Percentiles rank a stretch among this genome's conserved stretches.
These are phyloP conservation scores for Camponotus fellah DNA, from an alignment of 2,888 invertebrate species.

Conservation along the genomic window DNA sequence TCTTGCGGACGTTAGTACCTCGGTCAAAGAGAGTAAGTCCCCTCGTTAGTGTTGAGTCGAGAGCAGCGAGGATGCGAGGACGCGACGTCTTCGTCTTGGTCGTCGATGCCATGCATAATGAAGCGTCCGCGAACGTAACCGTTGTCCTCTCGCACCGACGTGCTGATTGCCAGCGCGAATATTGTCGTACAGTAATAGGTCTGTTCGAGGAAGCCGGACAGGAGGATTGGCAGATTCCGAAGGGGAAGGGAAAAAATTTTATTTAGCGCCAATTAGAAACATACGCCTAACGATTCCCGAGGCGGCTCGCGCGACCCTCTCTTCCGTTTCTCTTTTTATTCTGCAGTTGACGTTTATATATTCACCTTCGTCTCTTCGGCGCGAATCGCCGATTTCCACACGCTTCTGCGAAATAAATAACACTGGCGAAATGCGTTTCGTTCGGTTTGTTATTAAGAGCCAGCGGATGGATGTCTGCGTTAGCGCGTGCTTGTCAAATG, in stretches of 20 bases:
- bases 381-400: constrained; percentile 55
- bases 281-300: constrained; percentile 67
- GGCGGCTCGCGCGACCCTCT: constrained; percentile 55
- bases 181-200: constrained; percentile 79
- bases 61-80: constrained; percentile 16
- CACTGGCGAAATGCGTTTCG: constrained; percentile 8
- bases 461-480: constrained; percentile 18
- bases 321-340: constrained; percentile 37
- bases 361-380: constrained; percentile 45
- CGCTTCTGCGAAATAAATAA: constrained; percentile 42
- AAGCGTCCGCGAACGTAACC: constrained; percentile 72
- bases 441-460: constrained; percentile 10
- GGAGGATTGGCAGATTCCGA: constrained; percentile 54
- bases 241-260: constrained; percentile 74
- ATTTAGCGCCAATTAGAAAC: constrained; percentile 81
- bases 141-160: constrained; percentile 78
- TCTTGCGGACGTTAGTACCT: constrained; percentile 60
- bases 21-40: constrained; percentile 57
- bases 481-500: constrained; percentile 25
- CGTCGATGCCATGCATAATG: constrained; percentile 70
- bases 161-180: constrained; percentile 82
- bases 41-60: constrained; percentile 68
- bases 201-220: constrained; percentile 75
- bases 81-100: constrained; percentile 41
- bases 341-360: constrained; percentile 26